These are phyloP conservation scores for Phaonia tiefii DNA, from an alignment of 2,888 invertebrate species.

Conservation along the genomic window DNA sequence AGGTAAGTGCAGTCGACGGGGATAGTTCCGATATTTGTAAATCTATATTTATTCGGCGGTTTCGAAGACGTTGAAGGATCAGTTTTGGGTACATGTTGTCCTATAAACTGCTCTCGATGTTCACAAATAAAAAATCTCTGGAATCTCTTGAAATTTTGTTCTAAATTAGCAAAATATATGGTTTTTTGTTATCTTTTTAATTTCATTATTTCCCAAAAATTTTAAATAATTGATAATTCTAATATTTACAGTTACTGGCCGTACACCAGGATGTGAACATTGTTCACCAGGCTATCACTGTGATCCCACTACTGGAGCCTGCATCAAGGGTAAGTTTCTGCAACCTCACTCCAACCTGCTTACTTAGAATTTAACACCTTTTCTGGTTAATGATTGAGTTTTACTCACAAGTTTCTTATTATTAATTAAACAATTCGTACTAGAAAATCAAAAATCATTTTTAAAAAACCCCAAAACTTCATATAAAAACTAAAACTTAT, in stretches of 20 bases:
- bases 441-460: constrained; percentile 31
- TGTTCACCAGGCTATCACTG: constrained; percentile 90
- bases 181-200: no score
- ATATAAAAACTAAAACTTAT: constrained; percentile 41
- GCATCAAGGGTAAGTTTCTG: constrained; percentile 88
- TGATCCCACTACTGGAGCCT: constrained; percentile 90
- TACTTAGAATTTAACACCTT: not conserved
- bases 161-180: no score
- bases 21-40: no score
- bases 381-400: constrained; percentile 8
- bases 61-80: no score
- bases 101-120: no score
- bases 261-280: constrained; percentile 85
- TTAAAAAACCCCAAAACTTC: constrained; percentile 26
- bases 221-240: no score
- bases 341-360: not conserved
- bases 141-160: no score
- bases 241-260: constrained; percentile 71
- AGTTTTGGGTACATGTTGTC: no score
- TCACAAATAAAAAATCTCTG: no score
- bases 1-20: constrained; percentile 81
- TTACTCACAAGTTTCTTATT: constrained; percentile 16
- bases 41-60: no score
- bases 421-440: constrained; percentile 23
- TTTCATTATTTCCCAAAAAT: no score